Conservation (phyloP, 2,113 vertebrate species). For the Indicator maculatus region DNA sequence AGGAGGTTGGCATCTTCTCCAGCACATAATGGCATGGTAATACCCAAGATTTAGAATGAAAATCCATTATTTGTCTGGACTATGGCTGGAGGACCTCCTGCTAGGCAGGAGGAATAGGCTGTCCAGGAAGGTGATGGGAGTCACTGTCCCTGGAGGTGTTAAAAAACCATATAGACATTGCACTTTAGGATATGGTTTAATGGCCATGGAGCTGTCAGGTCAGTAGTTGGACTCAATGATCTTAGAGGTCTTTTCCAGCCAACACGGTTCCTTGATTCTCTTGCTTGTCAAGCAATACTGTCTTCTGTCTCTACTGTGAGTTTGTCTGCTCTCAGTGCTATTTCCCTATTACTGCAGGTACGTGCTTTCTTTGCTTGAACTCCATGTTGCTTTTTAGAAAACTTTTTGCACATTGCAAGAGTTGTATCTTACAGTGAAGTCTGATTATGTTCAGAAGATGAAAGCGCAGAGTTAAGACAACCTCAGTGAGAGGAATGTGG, state of each 20-base stretch:
- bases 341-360: background rate
- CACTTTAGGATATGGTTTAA: too few species aligned
- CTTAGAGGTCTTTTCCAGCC: too few species aligned
- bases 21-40: background rate
- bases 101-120: background rate
- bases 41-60: background rate
- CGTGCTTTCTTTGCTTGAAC: background rate
- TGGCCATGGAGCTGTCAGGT: too few species aligned
- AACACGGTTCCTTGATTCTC: too few species aligned
- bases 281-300: background rate
- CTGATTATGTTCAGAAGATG: background rate
- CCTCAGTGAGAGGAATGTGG: background rate
- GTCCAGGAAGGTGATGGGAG: too few species aligned
- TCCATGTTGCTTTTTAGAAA: background rate
- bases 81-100: background rate
- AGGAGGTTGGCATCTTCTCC: background rate
- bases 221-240: too few species aligned
- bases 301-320: background rate
- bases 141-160: too few species aligned
- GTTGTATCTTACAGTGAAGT: background rate
- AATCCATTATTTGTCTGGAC: background rate
- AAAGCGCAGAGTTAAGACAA: background rate
- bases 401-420: background rate
- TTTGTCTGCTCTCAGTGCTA: background rate
- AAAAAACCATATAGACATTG: too few species aligned